Conservation (phyloP, 2,797 vertebrate genomes). For the Protosalanx chinensis region DNA sequence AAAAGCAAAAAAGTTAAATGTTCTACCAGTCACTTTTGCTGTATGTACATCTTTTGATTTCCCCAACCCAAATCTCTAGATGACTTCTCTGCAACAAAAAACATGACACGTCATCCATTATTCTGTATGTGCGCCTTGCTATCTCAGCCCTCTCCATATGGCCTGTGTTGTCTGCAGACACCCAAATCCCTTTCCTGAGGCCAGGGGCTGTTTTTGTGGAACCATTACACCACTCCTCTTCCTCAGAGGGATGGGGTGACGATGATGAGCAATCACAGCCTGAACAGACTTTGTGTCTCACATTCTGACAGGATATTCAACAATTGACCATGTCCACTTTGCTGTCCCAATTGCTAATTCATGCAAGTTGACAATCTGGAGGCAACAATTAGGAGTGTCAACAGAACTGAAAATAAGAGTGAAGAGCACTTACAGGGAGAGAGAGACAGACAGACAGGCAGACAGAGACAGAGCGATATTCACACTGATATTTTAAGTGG, state of each 20-base stretch:
- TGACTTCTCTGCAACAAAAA: conserved; percentile 78
- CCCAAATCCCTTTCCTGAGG: conserved; percentile 79
- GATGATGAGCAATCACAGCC: conserved; percentile 71
- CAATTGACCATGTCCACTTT: conserved; percentile 60
- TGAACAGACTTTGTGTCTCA: conserved; percentile 60
- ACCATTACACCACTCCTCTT: conserved; percentile 73
- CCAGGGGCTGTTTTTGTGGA: conserved; percentile 79
- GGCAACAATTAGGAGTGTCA: conserved; percentile 69
- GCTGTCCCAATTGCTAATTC: conserved; percentile 77
- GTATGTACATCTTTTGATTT: conserved; percentile 76
- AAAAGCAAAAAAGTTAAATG: conserved; percentile 64
- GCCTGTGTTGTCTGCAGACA: conserved; percentile 79
- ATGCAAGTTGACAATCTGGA: conserved; percentile 76
- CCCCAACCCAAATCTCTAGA: conserved; percentile 79
- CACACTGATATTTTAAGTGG: not conserved
- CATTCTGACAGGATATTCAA: conserved; percentile 66
- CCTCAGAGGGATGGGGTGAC: conserved; percentile 73
- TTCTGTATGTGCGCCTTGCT: conserved; percentile 77
- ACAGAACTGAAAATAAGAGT: conserved; percentile 57
- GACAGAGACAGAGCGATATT: conserved; percentile 18
- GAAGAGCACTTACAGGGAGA: conserved; percentile 43
- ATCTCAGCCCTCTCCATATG: conserved; percentile 80
- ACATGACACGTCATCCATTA: conserved; percentile 86
- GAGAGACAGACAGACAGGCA: not conserved
- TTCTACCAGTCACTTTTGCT: conserved; percentile 71